Evolutionary conservation across 2,888 invertebrate species (phyloP), one percentile per base, ranked within the genome.

Genomic region (Temnothorax rugatulus): DNA sequence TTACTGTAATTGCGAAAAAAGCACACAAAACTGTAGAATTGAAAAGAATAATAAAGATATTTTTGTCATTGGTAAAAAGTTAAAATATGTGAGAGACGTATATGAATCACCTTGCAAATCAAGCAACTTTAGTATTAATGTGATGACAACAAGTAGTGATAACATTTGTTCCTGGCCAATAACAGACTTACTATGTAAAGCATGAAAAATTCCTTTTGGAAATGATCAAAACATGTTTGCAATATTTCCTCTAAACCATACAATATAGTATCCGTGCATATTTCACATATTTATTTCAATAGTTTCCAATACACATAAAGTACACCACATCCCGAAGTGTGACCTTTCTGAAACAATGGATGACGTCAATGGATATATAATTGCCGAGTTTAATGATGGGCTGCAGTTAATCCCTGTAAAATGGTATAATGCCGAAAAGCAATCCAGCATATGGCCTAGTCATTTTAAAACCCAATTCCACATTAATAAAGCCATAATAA

Each of bases 221-320:
- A 13, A 15, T 21, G 2, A 66, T 66, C 13, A 5, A 66, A 47
- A 66, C 2, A 44, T 1, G 21, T 66, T 66, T 13, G 44, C 44
- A 66, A 66, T 66, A 44, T 66, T 66, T 44, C 66, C 66, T 4
- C 38, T 64, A 18, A 64, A 64, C 1, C 63, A 64, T 64, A 7
- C 1, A 21, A 9, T 47, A 15, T 47, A 44, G 29, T 29, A 29
- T 29, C 29, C 29, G 29, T 29, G 29, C 29, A 44, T 13, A 4
- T 13, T 13, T 44, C 44, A 44, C 3, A 44, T 44, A 44, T 13
- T 44, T 2, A 3, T 44, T 44, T 13, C 13, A 13, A 44, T 44
- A 41, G 9, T 50, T 50, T 44, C 29, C 29, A 13, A 52, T 15
- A 25, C 15, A 57, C 13, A 57, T 21, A 25, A 57, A 21, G 38